Percentiles rank a stretch among this genome's conserved stretches.
phyloP scores from a whole-genome alignment of 30 jellyfish, hydroid and myxozoan species.

The Hydractinia symbiolongicarpus region DNA sequence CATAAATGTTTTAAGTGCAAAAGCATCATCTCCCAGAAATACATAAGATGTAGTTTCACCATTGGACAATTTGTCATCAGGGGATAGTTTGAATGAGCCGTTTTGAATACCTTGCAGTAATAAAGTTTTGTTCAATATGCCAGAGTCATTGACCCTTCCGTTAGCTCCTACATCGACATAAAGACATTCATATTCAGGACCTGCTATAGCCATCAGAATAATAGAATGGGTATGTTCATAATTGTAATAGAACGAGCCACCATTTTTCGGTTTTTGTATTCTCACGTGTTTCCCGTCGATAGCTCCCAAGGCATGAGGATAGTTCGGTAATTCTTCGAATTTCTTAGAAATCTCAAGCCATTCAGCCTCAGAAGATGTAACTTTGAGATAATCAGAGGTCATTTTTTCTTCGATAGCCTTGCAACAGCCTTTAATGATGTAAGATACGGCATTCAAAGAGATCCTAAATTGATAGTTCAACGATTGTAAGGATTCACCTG shows the following conservation, averaged over 20 bases:
- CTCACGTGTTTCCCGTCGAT: not conserved
- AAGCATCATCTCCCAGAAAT: slow-evolving; percentile 62
- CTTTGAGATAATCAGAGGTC: not conserved
- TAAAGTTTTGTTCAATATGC: not conserved
- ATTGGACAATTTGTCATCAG: not conserved
- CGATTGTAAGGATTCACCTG: too few relatives aligned
- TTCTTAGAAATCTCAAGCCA: not conserved
- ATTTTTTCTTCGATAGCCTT: too few relatives aligned
- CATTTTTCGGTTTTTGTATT: not conserved
- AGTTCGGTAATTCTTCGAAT: not conserved
- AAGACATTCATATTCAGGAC: slow-evolving; percentile 5
- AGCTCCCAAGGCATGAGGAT: not conserved
- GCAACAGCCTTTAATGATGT: too few relatives aligned
- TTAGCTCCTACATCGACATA: not conserved
- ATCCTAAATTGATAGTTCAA: too few relatives aligned
- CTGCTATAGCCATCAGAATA: slow-evolving; percentile 15
- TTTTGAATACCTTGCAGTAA: not conserved
- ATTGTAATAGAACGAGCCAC: slow-evolving; percentile 1
- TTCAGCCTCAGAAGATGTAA: not conserved
- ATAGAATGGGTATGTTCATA: not conserved
- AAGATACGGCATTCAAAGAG: too few relatives aligned
- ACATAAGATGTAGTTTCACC: slow-evolving; percentile 8
- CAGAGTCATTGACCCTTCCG: slow-evolving; percentile 4
- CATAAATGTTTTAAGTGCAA: slow-evolving; percentile 37
- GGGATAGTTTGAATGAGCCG: not conserved